Evolutionary conservation across 2,113 vertebrate species (phyloP), one percentile per base, ranked within the genome.

Genomic region (Muscicapa adusta): DNA sequence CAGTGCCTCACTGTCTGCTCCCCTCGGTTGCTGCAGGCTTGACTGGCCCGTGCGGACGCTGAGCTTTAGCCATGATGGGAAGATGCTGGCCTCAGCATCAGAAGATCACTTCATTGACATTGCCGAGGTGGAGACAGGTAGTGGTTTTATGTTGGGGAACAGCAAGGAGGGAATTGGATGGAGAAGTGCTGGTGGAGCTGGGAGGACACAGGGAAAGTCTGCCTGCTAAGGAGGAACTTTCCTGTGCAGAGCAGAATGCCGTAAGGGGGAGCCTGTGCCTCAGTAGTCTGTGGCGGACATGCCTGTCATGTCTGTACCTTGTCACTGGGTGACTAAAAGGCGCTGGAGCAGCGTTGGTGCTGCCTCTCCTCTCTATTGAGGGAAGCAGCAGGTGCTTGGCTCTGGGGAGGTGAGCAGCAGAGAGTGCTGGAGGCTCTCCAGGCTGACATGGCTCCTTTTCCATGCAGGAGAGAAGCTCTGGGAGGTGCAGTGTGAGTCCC

Each of bases 71-170:
- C 99, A 99, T 0, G 99, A 99, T 70, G 99, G 99, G 29, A 99
- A 99, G 97, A 99, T 99, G 99, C 95, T 99, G 96, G 99, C 99
- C 0, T 99, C 99, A 0, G 99, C 99, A 2, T 99, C 99, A 0
- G 99, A 99, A 96, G 99, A 99, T 96, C 99, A 99, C 93, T 99
- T 99, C 96, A 99, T 99, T 47, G 99, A 99, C 96, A 99, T 99
- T 45, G 99, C 99, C 0, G 99, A 99, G 91, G 99, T 99, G 73
- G 99, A 99, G 94, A 99, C 99, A 72, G 99, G 99, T 99, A 97
- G 94, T 5, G 19, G 13, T 20, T 85, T 72, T 24, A 19, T 79
- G 34, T 19, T 20, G 45, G 62, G 40, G 14, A 57, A 3, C 18
- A 42, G 45, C 23, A 40, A 26, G n/a, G 29, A 26, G 77, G 45